Conservation (phyloP, 1,140 invertebrate species). For the Listronotus oregonensis region DNA sequence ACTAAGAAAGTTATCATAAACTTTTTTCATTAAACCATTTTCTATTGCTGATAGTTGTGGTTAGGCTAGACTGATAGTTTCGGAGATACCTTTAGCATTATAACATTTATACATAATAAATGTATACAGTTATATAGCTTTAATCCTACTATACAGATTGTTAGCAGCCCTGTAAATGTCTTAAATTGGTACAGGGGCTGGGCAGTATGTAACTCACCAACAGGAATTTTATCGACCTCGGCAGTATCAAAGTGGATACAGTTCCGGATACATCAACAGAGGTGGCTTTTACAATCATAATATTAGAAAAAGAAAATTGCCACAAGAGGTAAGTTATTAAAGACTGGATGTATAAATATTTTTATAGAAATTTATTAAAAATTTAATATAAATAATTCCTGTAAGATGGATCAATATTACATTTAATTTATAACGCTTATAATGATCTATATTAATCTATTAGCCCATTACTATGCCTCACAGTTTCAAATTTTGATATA, state of each 20-base stretch:
- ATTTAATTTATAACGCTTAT: neutral
- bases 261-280: conserved; percentile 20
- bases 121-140: too few relatives aligned
- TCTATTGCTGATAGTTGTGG: too few relatives aligned
- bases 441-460: too few relatives aligned
- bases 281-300: conserved; percentile 19
- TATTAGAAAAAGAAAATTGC: conserved; percentile 22
- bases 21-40: too few relatives aligned
- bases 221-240: conserved; percentile 13
- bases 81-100: too few relatives aligned
- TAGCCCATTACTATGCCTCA: too few relatives aligned
- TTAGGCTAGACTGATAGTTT: too few relatives aligned
- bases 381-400: neutral
- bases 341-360: neutral
- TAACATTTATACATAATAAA: too few relatives aligned
- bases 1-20: too few relatives aligned
- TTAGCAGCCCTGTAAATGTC: too few relatives aligned
- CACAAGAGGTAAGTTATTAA: conserved; percentile 23
- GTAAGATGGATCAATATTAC: neutral
- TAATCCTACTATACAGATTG: too few relatives aligned
- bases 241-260: conserved; percentile 14
- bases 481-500: too few relatives aligned
- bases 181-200: conserved; percentile 1
- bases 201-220: conserved; percentile 21
- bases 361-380: neutral